phyloP scores from a whole-genome alignment of 2,797 vertebrate genomes.

The Sciurus carolinensis region DNA sequence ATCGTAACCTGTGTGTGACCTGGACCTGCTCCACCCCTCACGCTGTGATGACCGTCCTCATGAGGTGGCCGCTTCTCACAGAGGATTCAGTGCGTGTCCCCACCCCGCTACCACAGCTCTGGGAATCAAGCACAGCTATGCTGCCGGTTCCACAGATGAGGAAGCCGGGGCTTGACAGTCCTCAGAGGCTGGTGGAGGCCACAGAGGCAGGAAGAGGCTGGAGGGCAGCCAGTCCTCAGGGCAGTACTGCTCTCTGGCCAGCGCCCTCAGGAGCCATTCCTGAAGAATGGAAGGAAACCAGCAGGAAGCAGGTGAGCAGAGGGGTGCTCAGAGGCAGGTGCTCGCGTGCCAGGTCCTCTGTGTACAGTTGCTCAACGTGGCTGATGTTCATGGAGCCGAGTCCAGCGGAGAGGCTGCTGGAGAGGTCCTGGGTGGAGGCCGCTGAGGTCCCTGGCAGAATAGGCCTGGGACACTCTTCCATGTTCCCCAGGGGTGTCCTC shows the following conservation, averaged over 20 bases:
- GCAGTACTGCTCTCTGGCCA: too few species aligned
- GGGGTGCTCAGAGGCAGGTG: too few species aligned
- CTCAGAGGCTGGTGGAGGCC: too few species aligned
- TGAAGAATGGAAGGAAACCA: background rate
- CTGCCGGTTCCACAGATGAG: background rate
- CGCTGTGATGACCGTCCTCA: too few species aligned
- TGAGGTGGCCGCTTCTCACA: too few species aligned
- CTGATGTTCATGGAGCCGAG: background rate
- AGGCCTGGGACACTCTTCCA: background rate
- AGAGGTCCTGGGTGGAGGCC: background rate
- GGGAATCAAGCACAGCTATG: background rate
- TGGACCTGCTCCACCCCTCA: too few species aligned
- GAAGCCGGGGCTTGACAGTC: background rate
- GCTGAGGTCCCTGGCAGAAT: background rate
- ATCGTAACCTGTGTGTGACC: too few species aligned
- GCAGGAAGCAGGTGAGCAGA: too few species aligned
- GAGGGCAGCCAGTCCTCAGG: fast-evolving
- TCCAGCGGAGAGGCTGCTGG: background rate
- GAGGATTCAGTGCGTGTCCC: too few species aligned
- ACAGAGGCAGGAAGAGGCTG: background rate
- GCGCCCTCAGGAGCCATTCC: background rate
- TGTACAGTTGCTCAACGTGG: background rate
- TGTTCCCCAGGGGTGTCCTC: too few species aligned
- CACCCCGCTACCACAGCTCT: too few species aligned
- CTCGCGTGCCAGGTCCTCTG: fast-evolving